Conservation (phyloP, 2,888 invertebrate genomes). For the Poecilobothrus nobilitatus region DNA sequence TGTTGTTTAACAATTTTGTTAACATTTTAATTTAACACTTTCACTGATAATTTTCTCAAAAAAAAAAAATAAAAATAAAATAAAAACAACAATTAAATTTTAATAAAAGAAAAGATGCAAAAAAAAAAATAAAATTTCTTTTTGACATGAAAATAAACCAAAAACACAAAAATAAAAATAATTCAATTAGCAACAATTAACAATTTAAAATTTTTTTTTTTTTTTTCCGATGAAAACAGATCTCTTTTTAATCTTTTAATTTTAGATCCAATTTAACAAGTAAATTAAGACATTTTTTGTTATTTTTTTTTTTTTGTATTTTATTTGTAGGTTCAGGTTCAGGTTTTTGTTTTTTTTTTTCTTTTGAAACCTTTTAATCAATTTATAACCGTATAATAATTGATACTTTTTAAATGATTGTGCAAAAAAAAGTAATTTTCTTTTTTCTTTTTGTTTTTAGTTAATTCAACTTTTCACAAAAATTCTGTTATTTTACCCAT, state of each 20-base stretch:
- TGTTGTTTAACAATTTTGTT: background rate
- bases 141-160: background rate
- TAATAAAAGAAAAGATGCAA: background rate
- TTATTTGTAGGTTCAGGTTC: too few relatives aligned
- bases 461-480: too few relatives aligned
- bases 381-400: background rate
- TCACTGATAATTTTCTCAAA: constrained; percentile 6
- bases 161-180: background rate
- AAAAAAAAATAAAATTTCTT: background rate
- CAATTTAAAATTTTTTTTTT: background rate
- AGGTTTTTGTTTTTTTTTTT: too few relatives aligned
- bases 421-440: background rate
- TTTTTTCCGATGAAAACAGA: background rate
- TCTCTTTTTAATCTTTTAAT: background rate
- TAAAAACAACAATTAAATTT: background rate
- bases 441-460: too few relatives aligned
- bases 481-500: too few relatives aligned
- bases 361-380: too few relatives aligned
- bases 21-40: background rate
- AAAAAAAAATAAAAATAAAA: background rate
- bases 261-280: background rate
- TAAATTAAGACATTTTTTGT: too few relatives aligned
- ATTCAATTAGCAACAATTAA: constrained; percentile 1
- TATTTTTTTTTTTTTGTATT: too few relatives aligned
- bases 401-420: background rate